Conservation (phyloP, 1,140 invertebrate genomes). For the Lethrus apterus region DNA sequence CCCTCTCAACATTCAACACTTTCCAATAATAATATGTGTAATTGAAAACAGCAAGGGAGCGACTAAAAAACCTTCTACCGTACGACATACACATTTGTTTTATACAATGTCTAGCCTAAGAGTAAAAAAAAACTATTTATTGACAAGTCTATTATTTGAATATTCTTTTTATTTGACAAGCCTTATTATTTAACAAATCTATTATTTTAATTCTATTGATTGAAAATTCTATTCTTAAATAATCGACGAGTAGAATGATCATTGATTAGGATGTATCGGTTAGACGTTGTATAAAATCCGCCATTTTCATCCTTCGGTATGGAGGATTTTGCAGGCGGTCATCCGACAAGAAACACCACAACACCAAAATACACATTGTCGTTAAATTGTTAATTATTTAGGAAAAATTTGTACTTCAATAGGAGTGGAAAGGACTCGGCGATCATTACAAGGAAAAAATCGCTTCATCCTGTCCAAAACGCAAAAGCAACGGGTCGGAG, state of each 20-base stretch:
- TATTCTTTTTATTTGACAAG: too few relatives aligned
- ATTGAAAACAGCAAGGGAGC: slow-evolving; percentile 40
- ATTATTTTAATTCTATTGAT: too few relatives aligned
- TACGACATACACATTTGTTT: not conserved
- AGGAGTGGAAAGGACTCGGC: slow-evolving; percentile 22
- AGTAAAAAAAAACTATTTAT: too few relatives aligned
- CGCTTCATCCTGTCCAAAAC: slow-evolving; percentile 9
- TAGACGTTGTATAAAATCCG: too few relatives aligned
- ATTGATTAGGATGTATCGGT: too few relatives aligned
- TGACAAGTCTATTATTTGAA: too few relatives aligned
- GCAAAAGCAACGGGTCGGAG: slow-evolving; percentile 31
- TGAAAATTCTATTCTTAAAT: too few relatives aligned
- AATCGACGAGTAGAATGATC: too few relatives aligned
- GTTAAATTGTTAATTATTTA: slow-evolving; percentile 22
- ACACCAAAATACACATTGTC: slow-evolving; percentile 31
- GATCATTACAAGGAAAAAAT: slow-evolving; percentile 4
- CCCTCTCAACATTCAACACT: slow-evolving; percentile 38
- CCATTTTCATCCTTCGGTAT: slow-evolving; percentile 6
- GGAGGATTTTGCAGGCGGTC: not conserved
- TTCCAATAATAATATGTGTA: slow-evolving; percentile 37
- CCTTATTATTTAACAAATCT: too few relatives aligned
- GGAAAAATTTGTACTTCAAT: slow-evolving; percentile 35
- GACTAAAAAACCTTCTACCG: slow-evolving; percentile 22
- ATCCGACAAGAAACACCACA: slow-evolving; percentile 24
- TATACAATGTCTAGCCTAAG: too few relatives aligned